Conservation (phyloP, 1,140 invertebrate genomes). For the Hyphantria cunea region DNA sequence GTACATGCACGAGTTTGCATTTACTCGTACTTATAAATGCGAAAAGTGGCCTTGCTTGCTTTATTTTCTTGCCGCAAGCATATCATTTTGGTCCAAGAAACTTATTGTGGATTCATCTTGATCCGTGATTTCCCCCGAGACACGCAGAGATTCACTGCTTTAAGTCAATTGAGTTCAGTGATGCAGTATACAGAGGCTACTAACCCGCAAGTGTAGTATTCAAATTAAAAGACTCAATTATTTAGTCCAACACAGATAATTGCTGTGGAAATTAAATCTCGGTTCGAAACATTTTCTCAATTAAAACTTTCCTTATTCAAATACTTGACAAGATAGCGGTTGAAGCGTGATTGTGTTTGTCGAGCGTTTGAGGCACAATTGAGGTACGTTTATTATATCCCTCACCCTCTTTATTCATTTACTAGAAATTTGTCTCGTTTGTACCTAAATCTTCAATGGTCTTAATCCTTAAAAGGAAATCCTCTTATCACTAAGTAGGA, state of each 20-base stretch:
- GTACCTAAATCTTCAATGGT: conserved; percentile 32
- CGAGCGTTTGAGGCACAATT: conserved; percentile 29
- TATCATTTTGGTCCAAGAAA: conserved; percentile 22
- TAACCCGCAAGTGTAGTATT: not conserved
- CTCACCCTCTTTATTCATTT: conserved; percentile 16
- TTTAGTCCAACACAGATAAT: not conserved
- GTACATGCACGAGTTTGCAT: no score
- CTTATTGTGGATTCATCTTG: conserved; percentile 31
- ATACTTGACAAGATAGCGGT: conserved; percentile 31
- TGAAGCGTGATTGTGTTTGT: conserved; percentile 42
- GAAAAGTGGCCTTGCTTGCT: conserved; percentile 11
- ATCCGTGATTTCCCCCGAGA: conserved; percentile 33
- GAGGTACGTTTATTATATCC: conserved; percentile 1
- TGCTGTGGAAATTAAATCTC: not conserved
- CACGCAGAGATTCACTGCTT: conserved; percentile 20
- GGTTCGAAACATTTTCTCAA: conserved; percentile 21
- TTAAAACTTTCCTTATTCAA: conserved; percentile 30
- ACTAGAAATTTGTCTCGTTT: conserved; percentile 33
- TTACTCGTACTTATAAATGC: not conserved
- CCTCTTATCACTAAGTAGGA: conserved; percentile 7
- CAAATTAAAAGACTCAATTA: conserved; percentile 1
- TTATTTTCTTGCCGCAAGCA: conserved; percentile 28
- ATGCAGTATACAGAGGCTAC: not conserved
- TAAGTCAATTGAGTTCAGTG: conserved; percentile 34
- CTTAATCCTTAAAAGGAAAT: conserved; percentile 22